Evolutionary conservation across 1,140 invertebrate species (phyloP), one percentile per base, ranked within the genome.

Genomic region (Brachionus plicatilis): DNA sequence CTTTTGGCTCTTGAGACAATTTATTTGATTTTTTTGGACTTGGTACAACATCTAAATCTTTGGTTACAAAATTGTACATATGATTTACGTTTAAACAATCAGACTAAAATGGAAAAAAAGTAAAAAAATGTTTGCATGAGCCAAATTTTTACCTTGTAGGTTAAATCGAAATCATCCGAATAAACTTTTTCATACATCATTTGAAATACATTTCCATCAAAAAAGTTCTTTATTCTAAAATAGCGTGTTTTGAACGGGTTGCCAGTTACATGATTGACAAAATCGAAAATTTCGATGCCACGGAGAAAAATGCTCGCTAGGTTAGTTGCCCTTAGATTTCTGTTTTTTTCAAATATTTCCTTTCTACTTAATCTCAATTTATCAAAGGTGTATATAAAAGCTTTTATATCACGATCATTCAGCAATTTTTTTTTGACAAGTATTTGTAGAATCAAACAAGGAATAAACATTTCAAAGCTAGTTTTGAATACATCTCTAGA

Each of bases 121-220:
- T 68, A 1, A 70, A 37, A 24, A 24, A 24, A 24, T 1, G 3
- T 0, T 11, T 29, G 5, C 0, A 33, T 3, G 1, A 27, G 29
- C 6, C 11, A 33, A 6, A 37, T 37, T 37, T 37, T 37, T 70
- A 70, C 27, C 24, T 70, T 70, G n/a, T 41, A 27, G 20, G 53
- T 20, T 8, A 60, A 9, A 47, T 24, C 24, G 12, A 1, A 12
- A 27, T 53, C 27, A 2, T 50, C n/a, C 7, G 43, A 20, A 76
- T 76, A 50, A 20, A 37, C 24, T 50, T 50, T 47, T 7, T 47
- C 20, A 27, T 76, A 76, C 11, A 14, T 27, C 17, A 20, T 76
- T 76, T 76, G 72, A 76, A 76, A 76, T 3, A 20, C 20, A 27
- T 76, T 50, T 50, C 72, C 72, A 76, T 76, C 72, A 47, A 76